Evolutionary conservation across 2,113 vertebrate genomes (phyloP), one percentile per base, ranked within the genome.

Genomic region (Labeo catla): DNA sequence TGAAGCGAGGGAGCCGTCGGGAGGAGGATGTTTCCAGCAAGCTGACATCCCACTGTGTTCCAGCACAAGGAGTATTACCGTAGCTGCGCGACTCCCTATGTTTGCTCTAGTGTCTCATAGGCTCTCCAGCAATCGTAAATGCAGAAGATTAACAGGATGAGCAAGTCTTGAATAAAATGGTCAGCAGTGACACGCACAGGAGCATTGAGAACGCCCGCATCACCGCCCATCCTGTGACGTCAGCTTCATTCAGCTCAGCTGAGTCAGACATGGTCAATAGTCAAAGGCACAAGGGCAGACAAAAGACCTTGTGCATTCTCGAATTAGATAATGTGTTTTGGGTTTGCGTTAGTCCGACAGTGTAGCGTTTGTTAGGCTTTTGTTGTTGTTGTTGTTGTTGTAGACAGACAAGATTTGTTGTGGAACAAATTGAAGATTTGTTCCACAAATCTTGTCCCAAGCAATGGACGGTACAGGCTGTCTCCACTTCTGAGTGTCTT

Each of bases 261-360:
- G 45, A 83, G 81, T 84, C 80, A 87, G 54, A 83, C 68, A 4
- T 57, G 59, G 11, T 73, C 63, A 47, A 43, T 54, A 15, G 11
- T 76, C 70, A 72, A 81, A 63, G 61, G 43, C 23, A 74, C 63
- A 63, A 16, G 49, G 52, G 23, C 63, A 85, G 82, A 85, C 80
- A 83, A 80, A 63, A 47, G 19, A 68, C 84, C 61, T 63, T 80
- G 65, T 81, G 28, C 70, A 66, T 85, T 74, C 78, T 52, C 0
- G 49, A 13, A 80, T 85, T 78, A 89, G 63, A 80, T 86, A 49
- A 89, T 83, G 23, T 82, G 70, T 72, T 87, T 81, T 86, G 49
- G 49, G 52, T 86, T 80, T 52, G 73, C 52, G n/a, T 70, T 8
- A 13, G 68, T 81, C 57, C 5, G 59, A 85, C 66, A 72, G 72